Evolutionary conservation across 2,113 vertebrate species (phyloP).

Genomic region (Nasalis larvatus): DNA sequence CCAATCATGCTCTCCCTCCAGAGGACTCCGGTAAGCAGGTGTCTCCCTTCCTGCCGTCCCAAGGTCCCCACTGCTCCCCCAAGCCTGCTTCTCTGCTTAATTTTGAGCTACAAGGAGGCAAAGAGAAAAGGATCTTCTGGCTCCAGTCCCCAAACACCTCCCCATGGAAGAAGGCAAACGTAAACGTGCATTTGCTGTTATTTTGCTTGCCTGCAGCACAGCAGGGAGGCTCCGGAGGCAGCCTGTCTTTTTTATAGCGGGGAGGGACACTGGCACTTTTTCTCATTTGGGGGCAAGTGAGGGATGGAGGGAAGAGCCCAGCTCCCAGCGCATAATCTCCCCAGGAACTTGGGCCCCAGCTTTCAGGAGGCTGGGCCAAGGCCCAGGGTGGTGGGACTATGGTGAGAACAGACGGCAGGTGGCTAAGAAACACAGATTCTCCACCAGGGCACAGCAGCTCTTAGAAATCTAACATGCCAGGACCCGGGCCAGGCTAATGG

Average conservation of each 20-base stretch:
- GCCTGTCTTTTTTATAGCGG: not conserved
- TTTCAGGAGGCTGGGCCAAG: not conserved
- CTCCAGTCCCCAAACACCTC: not conserved
- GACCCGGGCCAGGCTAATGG: slow-evolving; percentile 1
- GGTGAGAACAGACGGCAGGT: not conserved
- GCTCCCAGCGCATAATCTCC: not conserved
- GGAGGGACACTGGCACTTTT: not conserved
- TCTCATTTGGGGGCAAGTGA: not conserved
- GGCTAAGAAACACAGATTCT: not conserved
- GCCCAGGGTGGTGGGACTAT: not conserved
- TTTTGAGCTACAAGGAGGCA: not conserved
- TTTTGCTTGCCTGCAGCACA: not conserved
- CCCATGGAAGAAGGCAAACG: not conserved
- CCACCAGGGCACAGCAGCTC: not conserved
- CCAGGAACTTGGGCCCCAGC: not conserved
- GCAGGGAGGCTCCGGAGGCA: not conserved
- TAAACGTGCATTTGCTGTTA: not conserved
- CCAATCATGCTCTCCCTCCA: not conserved
- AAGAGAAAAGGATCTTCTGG: not conserved
- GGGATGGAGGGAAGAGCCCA: not conserved
- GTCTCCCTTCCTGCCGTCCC: not conserved
- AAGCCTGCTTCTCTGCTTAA: not conserved
- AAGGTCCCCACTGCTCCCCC: not conserved
- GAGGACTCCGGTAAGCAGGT: not conserved
- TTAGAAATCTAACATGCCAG: not conserved